A percentile compares a stretch with the other conserved stretches of the same genome.
Conservation (phyloP, 2,113 vertebrate species). For the Cercocebus atys region DNA sequence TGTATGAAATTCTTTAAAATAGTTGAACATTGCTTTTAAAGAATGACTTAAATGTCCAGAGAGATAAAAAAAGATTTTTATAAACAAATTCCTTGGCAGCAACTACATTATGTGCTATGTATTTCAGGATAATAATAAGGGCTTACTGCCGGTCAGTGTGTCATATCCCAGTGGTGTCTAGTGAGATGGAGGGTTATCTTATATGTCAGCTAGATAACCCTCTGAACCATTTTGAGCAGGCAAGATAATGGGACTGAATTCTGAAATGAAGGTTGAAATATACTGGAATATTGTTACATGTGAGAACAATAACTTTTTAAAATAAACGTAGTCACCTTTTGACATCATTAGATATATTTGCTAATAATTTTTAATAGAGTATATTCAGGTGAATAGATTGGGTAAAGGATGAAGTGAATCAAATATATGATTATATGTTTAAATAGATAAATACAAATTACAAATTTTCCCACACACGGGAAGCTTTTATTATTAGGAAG, state of each 20-base stretch:
- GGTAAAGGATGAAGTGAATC: slow-evolving; percentile 19
- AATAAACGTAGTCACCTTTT: slow-evolving; percentile 73
- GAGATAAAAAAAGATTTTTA: slow-evolving; percentile 69
- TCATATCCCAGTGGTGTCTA: slow-evolving; percentile 85
- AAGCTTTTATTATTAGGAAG: slow-evolving; percentile 7
- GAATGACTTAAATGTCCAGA: slow-evolving; percentile 22
- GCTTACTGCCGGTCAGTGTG: slow-evolving; percentile 84
- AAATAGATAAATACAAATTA: slow-evolving; percentile 17
- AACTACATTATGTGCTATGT: slow-evolving; percentile 65
- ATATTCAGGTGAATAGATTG: slow-evolving; percentile 63
- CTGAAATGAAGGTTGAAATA: slow-evolving; percentile 80
- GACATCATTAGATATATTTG: slow-evolving; percentile 65
- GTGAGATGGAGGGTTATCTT: slow-evolving; percentile 85
- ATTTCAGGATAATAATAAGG: slow-evolving; percentile 85
- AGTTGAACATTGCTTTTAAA: slow-evolving; percentile 53
- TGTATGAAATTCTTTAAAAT: slow-evolving; percentile 54
- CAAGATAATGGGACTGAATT: slow-evolving; percentile 84
- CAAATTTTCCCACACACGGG: neutral
- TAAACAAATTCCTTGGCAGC: slow-evolving; percentile 74
- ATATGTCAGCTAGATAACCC: slow-evolving; percentile 84
- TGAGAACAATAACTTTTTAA: slow-evolving; percentile 42
- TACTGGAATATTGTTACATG: slow-evolving; percentile 25
- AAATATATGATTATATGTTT: slow-evolving; percentile 42
- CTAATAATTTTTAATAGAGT: slow-evolving; percentile 67
- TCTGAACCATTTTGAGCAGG: slow-evolving; percentile 81